Base-by-base conservation (phyloP, 2,113 vertebrate genomes). In the Nothobranchius furzeri region DNA sequence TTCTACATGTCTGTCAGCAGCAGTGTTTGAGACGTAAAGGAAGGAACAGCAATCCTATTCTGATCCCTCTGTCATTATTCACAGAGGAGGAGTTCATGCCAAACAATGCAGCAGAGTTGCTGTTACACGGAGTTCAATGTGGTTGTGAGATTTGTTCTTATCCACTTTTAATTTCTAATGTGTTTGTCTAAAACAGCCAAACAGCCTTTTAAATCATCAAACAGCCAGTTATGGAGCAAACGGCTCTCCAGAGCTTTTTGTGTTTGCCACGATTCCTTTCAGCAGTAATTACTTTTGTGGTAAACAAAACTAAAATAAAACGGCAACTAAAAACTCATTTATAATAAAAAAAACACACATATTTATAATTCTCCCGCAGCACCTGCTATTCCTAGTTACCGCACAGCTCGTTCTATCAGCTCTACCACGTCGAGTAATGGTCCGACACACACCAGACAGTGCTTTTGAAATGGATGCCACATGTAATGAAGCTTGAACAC, bases 401-500 rank as follows among this genome's bases (percentile, higher is more conserved):
- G 35, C 68, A 3, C 60, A 17, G 63, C 58, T 70, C 66, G 24
- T 66, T 80, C 72, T 68, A 78, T 77, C 73, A 60, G 70, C 80
- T 59, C 65, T 11, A 57, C 69, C 64, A 49, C 70, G 2, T 82
- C 60, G 36, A 72, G 61, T 79, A 72, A 81, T 68, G 68, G 52
- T 68, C 70, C 46, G 46, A 46, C 15, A 62, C 64, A 81, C 67
- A 50, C 10, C 4, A 48, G 72, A 68, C 72, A 64, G 40, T 59
- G 69, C 71, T 30, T 71, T 50, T 61, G 68, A 76, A 88, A 85
- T 82, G 76, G 86, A 84, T 76, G 71, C 65, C 48, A 68, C 78
- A 74, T 82, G 84, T 70, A 79, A 75, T 83, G 71, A 81, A 79
- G 79, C 82, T 64, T 57, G 81, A 82, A 78, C 59, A 73, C 79